Conservation (phyloP, 2,888 invertebrate genomes). For the Caenorhabditis macrosperma region DNA sequence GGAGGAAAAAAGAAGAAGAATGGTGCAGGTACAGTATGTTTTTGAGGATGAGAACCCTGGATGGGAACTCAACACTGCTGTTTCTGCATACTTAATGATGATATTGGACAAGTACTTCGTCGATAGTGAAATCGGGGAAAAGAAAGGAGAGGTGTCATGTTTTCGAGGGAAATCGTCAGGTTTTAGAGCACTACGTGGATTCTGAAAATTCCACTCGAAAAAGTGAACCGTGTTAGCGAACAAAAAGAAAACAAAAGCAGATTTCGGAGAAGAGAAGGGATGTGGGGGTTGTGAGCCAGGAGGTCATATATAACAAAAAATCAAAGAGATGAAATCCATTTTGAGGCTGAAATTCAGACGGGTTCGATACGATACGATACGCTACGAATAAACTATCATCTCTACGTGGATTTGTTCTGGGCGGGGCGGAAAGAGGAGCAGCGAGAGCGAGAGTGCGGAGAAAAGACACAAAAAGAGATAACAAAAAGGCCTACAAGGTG, state of each 20-base stretch:
- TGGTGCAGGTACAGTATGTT: background rate
- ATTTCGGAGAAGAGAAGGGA: background rate
- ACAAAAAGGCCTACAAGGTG: slow-evolving; percentile 54
- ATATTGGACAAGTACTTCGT: slow-evolving; percentile 57
- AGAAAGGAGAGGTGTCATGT: background rate
- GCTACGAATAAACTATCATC: slow-evolving; percentile 18
- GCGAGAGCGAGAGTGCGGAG: background rate
- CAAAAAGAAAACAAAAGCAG: slow-evolving; percentile 34
- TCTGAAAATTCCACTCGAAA: background rate
- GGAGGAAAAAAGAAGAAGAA: background rate
- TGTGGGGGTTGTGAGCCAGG: background rate
- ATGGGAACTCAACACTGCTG: too few relatives aligned
- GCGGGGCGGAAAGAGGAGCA: background rate
- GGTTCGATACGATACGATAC: too few relatives aligned
- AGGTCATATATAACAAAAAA: slow-evolving; percentile 43
- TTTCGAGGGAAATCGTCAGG: background rate
- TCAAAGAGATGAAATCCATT: background rate
- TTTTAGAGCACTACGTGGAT: background rate
- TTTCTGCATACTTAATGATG: slow-evolving; percentile 15
- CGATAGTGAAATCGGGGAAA: slow-evolving; percentile 54
- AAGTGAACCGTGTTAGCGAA: slow-evolving; percentile 27
- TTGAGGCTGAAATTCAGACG: too few relatives aligned
- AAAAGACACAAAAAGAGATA: slow-evolving; percentile 41
- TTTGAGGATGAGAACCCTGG: too few relatives aligned
- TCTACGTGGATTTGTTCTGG: slow-evolving; percentile 10